A percentile compares a stretch with the other conserved stretches of the same genome.
Evolutionary conservation across 2,113 vertebrate species (phyloP).

Genomic region (Bubo scandiacus): DNA sequence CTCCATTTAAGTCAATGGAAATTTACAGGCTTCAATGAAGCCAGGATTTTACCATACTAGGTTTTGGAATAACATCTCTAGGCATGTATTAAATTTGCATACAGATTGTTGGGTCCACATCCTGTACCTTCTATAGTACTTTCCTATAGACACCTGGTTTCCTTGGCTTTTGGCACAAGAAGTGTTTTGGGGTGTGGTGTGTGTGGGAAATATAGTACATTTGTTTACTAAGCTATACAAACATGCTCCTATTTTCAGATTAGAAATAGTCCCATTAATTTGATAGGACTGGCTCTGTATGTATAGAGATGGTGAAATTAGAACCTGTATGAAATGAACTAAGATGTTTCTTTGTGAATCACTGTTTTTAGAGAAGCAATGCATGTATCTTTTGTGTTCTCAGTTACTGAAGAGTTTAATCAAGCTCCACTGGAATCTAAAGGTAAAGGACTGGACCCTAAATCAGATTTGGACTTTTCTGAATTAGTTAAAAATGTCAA

Average conservation of each 20-base stretch:
- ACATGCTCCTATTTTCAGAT: background rate
- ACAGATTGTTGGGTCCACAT: background rate
- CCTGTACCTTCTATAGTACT: background rate
- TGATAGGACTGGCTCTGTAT: background rate
- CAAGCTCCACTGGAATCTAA: background rate
- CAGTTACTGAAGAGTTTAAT: background rate
- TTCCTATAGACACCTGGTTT: background rate
- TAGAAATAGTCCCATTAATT: background rate
- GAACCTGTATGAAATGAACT: background rate
- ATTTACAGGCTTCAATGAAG: background rate
- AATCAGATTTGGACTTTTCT: background rate
- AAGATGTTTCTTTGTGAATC: background rate
- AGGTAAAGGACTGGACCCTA: background rate
- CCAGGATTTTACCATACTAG: background rate
- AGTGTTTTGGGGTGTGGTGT: background rate
- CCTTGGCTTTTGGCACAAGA: background rate
- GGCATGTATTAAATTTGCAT: conserved; percentile 35
- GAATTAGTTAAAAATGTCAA: background rate
- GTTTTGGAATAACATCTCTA: background rate
- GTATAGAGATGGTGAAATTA: background rate
- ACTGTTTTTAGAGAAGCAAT: background rate
- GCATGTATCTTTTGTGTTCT: background rate
- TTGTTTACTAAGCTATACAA: background rate
- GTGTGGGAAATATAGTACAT: background rate
- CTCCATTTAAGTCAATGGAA: background rate